Percentiles rank a stretch among this genome's conserved stretches.
Conservation (phyloP, 2,797 vertebrate species). For the Crocodylus rhombifer region DNA sequence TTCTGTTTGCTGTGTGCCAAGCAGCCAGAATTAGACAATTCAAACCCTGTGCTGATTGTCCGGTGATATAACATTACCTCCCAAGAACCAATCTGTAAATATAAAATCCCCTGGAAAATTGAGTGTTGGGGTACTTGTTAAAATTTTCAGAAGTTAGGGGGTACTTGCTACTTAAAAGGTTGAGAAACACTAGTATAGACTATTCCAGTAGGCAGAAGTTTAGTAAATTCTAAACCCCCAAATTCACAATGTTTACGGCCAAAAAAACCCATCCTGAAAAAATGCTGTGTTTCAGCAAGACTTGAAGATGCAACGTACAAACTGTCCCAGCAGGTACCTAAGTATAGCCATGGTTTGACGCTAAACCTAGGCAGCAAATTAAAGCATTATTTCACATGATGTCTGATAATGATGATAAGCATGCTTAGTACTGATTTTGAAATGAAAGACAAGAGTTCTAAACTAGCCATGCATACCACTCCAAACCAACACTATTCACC, state of each 20-base stretch:
- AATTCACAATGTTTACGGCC: background rate
- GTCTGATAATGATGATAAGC: background rate
- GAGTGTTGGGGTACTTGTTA: no score
- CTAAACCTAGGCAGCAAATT: background rate
- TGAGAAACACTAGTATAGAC: background rate
- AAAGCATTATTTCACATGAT: background rate
- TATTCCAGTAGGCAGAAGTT: background rate
- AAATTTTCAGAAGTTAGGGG: no score
- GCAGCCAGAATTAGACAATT: no score
- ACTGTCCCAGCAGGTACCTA: background rate
- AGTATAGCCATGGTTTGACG: background rate
- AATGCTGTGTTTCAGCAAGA: background rate
- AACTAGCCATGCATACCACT: background rate
- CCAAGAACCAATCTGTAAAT: no score
- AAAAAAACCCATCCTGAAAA: no score
- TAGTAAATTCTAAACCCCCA: background rate
- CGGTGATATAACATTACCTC: no score
- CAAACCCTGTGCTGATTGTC: no score
- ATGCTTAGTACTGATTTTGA: background rate
- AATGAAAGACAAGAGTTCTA: background rate
- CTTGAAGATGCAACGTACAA: background rate
- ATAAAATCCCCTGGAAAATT: no score
- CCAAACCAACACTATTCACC: background rate
- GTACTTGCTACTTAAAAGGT: no score
- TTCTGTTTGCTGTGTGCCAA: no score